Base-by-base conservation (phyloP, 2,888 invertebrate genomes). In the Plemyria rubiginata region DNA sequence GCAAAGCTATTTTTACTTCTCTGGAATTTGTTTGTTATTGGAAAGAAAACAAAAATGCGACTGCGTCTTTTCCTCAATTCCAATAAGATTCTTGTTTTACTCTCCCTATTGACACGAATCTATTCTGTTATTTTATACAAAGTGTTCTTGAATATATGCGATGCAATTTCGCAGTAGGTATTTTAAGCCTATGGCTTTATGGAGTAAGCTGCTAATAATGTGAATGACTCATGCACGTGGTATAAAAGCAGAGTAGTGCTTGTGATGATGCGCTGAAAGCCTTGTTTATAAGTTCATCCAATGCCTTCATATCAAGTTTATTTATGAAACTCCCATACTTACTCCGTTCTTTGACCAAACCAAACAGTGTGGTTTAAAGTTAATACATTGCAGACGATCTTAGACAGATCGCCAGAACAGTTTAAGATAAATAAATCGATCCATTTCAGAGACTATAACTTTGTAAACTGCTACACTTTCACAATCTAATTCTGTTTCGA, bases 311-410 rank as follows among this genome's bases (percentile, higher is more conserved):
- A 32, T 15, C 7, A 57, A 43, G 48, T 63, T 51, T 67, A 60
- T 61, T 65, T 67, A 70, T 66, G 60, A 65, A 67, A 65, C 45
- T 56, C 56, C 55, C 16, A 51, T 41, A 15, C 40, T 38, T 45
- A 50, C 60, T 40, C 55, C 48, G 15, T 55, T 43, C 48, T 43
- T 53, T 53, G 45, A 55, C 48, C 59, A 63, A 61, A 65, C 29
- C 49, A 64, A 53, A 57, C 50, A 60, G 36, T 63, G 46, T 16
- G 52, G 29, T 58, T 54, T 50, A 48, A 57, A 56, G 60, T 50
- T 52, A 63, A 15, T 32, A 28, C 63, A 52, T 56, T 36, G 55
- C 41, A 32, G 55, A 49, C 55, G 65, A 65, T 65, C 54, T 56
- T 57, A 48, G 43, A 43, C 60, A 64, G 64, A 64, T 56, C 41